Evolutionary conservation across 2,797 vertebrate genomes (phyloP), one percentile per base, ranked within the genome.

Genomic region (Oryzias dopingdopingensis): DNA sequence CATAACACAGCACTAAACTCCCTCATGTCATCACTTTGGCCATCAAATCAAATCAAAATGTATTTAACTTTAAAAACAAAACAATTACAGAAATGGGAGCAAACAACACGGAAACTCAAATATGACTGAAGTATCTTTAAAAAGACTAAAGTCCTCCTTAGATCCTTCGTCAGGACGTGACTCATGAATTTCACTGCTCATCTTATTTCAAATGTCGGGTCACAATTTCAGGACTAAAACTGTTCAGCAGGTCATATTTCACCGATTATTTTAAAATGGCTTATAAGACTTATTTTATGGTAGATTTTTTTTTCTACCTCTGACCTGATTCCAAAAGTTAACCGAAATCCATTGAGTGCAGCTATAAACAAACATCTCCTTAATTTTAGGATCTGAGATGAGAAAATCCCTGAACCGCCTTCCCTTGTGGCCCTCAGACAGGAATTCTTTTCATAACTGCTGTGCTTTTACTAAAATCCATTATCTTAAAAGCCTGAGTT

Each of bases 41-140:
- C 69, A 51, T 70, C 62, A 74, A 76, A 80, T 73, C 53, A 79
- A 80, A 89, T 73, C 53, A 79, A 80, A 89, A 86, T 72, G 85
- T 70, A 3, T 37, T 37, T 6, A 13, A 43, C 26, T 6, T 24
- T 42, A 37, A 51, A 40, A 24, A 42, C 10, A 26, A 52, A 24
- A 56, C 1, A 44, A 22, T 13, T 4, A 47, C 2, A 23, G 45
- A 42, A 23, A 43, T 41, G 18, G 12, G 23, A 26, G 5, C 50
- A 22, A 50, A 17, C 55, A 18, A 49, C 40, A 56, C 8, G 47
- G 29, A 46, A 15, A 20, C 23, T 23, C 2, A 14, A 37, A 10
- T 12, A 37, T 37, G 10, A 37, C 12, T 12, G 10, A 37, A 10
- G 2, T 37, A 37, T 37, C 12, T 13, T 37, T 37, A 37, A 10